Base-by-base conservation (phyloP, 2,888 invertebrate species). In the Notodromas monacha region DNA sequence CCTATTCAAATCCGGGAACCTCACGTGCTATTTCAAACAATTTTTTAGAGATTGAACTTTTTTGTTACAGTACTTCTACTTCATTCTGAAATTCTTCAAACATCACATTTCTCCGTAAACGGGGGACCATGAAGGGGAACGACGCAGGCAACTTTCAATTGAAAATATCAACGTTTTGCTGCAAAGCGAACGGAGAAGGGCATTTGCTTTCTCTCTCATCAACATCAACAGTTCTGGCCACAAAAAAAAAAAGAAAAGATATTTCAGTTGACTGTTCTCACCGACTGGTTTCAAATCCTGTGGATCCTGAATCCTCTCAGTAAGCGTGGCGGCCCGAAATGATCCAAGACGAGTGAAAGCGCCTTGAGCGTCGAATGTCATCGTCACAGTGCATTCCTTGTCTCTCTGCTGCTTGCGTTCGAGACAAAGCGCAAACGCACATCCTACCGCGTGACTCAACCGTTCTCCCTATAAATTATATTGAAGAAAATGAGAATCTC, bases 401-500 rank as follows among this genome's bases (percentile, higher is more conserved):
- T 96, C 92, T 36, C 92, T 61, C 38, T 79, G 72, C 51, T 92
- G 86, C 51, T 96, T 99, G 43, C 81, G 64, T 49, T 99, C 96
- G 40, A 96, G 55, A 45, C 96, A 96, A 2, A 89, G 81, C 32
- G 89, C 81, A 55, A 96, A 96, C 30, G 96, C 92, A 56, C 92
- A 96, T 26, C 96, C 96, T 15, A 99, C 96, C 2, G 96, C 96
- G 54, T 99, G 96, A 41, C 89, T 89, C 38, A 96, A 55, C 28
- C 96, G 62, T 55, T 96, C 96, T 34, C 96, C 96, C 66, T 67
- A 45, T 21, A 41, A 34, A 34, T 28, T 30, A 21, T 12, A 8
- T 12, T 5, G 21, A 6, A 34, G n/a, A 29, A 2, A 29, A 14
- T 29, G 26, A 33, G 28, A 15, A 16, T 5, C 26, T 14, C 6